Evolutionary conservation across 2,797 vertebrate genomes (phyloP).

Genomic region (Benthosema pterotum): DNA sequence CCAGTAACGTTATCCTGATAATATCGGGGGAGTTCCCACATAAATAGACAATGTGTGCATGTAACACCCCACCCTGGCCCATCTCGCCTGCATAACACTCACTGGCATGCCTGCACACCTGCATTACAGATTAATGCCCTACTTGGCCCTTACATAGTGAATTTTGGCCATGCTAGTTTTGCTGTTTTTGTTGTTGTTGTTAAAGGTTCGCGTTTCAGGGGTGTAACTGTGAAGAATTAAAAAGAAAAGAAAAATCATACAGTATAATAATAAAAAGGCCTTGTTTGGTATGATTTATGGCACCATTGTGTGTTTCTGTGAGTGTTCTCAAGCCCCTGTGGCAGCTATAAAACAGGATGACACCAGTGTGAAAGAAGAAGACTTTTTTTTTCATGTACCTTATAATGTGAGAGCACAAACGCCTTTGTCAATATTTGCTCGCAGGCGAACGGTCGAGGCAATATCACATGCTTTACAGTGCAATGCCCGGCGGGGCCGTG

Average conservation of each 20-base stretch:
- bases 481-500: background rate
- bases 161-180: background rate
- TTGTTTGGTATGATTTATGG: background rate
- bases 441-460: background rate
- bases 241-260: too few relatives aligned
- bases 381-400: too few relatives aligned
- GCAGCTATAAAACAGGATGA: background rate
- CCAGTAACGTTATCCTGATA: conserved; percentile 21
- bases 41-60: conserved; percentile 14
- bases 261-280: too few relatives aligned
- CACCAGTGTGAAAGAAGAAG: background rate
- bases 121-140: too few relatives aligned
- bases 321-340: background rate
- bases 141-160: too few relatives aligned
- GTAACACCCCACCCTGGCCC: background rate
- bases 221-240: too few relatives aligned
- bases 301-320: background rate
- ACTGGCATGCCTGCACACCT: too few relatives aligned
- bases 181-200: background rate
- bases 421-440: conserved; percentile 1
- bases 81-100: background rate
- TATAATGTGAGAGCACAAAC: background rate
- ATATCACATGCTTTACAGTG: background rate
- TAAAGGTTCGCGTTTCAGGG: too few relatives aligned
- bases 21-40: conserved; percentile 7